Evolutionary conservation across 2,888 invertebrate genomes (phyloP).

Genomic region (Elysia crispata): DNA sequence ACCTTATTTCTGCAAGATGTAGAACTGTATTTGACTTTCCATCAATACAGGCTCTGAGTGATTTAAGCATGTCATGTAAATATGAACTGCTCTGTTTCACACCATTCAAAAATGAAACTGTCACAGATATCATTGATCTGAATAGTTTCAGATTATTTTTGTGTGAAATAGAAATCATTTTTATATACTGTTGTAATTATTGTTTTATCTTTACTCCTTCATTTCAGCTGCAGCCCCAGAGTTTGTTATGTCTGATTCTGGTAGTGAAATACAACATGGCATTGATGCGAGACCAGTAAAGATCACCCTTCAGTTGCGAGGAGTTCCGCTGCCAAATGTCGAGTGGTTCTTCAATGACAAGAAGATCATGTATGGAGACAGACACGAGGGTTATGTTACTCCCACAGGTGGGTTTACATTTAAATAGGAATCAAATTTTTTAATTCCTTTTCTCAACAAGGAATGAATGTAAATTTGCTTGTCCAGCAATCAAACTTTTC

Average conservation of each 20-base stretch:
- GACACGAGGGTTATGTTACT: conserved; percentile 91
- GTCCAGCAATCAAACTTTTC: no score
- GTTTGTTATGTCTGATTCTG: conserved; percentile 81
- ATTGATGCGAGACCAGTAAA: conserved; percentile 93
- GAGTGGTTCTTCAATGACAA: conserved; percentile 91
- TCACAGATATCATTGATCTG: no score
- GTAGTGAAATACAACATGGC: conserved; percentile 88
- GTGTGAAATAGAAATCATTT: neutral
- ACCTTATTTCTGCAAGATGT: no score
- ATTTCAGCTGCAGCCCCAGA: conserved; percentile 63
- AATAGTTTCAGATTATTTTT: no score
- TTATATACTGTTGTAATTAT: neutral
- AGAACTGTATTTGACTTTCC: no score
- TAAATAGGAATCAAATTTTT: neutral
- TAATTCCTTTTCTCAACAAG: neutral
- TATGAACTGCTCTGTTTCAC: no score
- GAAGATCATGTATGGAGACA: conserved; percentile 81
- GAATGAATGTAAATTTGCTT: no score
- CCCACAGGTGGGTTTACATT: conserved; percentile 81
- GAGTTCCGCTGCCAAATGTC: conserved; percentile 96
- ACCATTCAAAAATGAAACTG: no score
- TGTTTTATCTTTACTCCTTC: neutral
- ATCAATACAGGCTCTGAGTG: no score
- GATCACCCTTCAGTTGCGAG: conserved; percentile 95
- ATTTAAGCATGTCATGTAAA: no score